These are phyloP conservation scores for Notolabrus celidotus DNA, from an alignment of 2,797 vertebrate genomes.

Conservation along the genomic window DNA sequence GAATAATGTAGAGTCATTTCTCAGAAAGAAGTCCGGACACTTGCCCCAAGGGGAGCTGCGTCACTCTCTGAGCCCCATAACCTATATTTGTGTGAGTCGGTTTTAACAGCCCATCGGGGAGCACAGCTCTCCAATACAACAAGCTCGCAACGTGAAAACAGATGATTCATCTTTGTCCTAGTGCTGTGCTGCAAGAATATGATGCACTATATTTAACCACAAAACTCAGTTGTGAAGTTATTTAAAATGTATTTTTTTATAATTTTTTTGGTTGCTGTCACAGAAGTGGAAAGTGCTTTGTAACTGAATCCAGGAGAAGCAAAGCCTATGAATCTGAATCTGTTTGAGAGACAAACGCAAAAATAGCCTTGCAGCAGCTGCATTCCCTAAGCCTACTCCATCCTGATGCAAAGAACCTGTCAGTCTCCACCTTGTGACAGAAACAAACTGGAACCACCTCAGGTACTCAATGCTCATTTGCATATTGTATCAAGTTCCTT, in stretches of 20 bases:
- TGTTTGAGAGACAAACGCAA: slow-evolving; percentile 51
- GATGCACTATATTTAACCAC: slow-evolving; percentile 28
- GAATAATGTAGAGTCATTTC: slow-evolving; percentile 72
- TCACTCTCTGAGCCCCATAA: slow-evolving; percentile 63
- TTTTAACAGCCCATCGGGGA: slow-evolving; percentile 56
- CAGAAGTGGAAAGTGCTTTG: slow-evolving; percentile 39
- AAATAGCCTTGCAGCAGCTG: slow-evolving; percentile 64
- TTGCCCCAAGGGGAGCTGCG: slow-evolving; percentile 52
- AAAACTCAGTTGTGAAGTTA: slow-evolving; percentile 31
- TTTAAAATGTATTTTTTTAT: slow-evolving; percentile 43
- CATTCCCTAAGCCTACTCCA: slow-evolving; percentile 48
- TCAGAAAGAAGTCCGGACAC: slow-evolving; percentile 66
- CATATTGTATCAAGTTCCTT: slow-evolving; percentile 80
- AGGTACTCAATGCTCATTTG: slow-evolving; percentile 77
- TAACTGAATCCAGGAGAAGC: slow-evolving; percentile 24
- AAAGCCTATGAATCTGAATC: slow-evolving; percentile 27
- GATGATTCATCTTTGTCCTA: slow-evolving; percentile 52
- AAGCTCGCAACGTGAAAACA: slow-evolving; percentile 38
- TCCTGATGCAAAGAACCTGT: slow-evolving; percentile 68
- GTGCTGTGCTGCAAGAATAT: slow-evolving; percentile 48
- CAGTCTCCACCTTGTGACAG: slow-evolving; percentile 74
- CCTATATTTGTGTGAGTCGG: slow-evolving; percentile 64
- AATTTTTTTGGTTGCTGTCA: slow-evolving; percentile 16
- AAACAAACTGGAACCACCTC: slow-evolving; percentile 76
- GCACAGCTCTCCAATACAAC: slow-evolving; percentile 45